Base-by-base conservation (phyloP, 2,888 invertebrate species). In the Fragum whitleyi region DNA sequence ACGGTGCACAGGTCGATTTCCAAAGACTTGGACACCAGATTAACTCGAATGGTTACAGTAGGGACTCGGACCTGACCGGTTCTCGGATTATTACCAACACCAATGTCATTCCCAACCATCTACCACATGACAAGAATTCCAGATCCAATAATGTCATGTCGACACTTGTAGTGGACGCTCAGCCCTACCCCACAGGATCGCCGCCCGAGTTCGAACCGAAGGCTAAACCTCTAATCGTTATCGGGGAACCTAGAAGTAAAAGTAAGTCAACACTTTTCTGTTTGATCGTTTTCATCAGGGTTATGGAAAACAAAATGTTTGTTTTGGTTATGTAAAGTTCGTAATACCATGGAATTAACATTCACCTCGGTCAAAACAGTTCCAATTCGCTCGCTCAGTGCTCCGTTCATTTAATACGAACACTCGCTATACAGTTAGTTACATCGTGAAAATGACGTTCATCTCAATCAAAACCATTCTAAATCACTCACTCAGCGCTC, bases 221-320 rank as follows among this genome's bases (percentile, higher is more conserved):
- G 65, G 32, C 65, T 21, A 65, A 65, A 26, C 65, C 65, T 23
- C 21, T 65, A 23, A 65, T 65, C 11, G 65, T 65, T 2, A 65
- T 65, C 21, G 65, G 65, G 16, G 65, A 65, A 23, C 42, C 65
- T 23, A 6, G 65, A 1, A 65, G 65, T 23, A 42, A 65, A 65
- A 65, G 65, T 65, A 65, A 65, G 65, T 23, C 21, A 42, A 59
- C 9, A 19, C n/a, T n/a, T n/a, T n/a, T n/a, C n/a, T n/a, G n/a
- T n/a, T n/a, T 39, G 39, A 39, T 39, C 7, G 7, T 39, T 39
- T 39, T 39, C 39, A 39, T 9, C 39, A 39, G n/a, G n/a, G n/a
- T n/a, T n/a, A n/a, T n/a, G n/a, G n/a, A n/a, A n/a, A n/a, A n/a
- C n/a, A n/a, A n/a, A n/a, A n/a, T n/a, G n/a, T n/a, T n/a, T n/a